Conservation (phyloP, 2,888 invertebrate species). For the Synanthedon myopaeformis region DNA sequence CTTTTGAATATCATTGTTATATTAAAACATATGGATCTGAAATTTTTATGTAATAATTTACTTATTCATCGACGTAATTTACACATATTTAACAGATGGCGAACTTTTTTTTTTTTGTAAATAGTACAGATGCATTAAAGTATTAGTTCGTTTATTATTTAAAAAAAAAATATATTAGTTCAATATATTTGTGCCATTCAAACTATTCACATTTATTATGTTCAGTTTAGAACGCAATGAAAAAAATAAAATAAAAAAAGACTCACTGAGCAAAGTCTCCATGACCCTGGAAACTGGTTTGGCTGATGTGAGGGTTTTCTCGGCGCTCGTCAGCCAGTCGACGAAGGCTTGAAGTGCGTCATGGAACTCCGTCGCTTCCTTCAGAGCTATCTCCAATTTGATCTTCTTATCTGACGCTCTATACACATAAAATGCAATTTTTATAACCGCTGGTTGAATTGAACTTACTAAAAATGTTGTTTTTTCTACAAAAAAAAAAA, state of each 20-base stretch:
- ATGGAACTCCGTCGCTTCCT: conserved; percentile 97
- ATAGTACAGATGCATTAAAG: neutral
- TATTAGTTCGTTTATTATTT: neutral
- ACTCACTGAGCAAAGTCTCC: conserved; percentile 82
- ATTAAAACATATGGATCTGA: neutral
- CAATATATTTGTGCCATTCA: too few relatives aligned
- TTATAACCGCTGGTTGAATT: too few relatives aligned
- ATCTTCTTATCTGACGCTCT: conserved; percentile 97
- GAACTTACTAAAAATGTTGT: too few relatives aligned
- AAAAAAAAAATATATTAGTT: too few relatives aligned
- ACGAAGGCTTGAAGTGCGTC: conserved; percentile 94
- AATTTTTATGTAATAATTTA: too few relatives aligned
- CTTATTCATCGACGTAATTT: too few relatives aligned
- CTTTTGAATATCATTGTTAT: neutral
- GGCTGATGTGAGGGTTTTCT: conserved; percentile 87
- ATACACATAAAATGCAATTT: conserved; percentile 9
- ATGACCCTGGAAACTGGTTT: conserved; percentile 95
- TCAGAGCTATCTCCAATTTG: conserved; percentile 95
- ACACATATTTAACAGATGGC: too few relatives aligned
- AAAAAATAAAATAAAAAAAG: neutral
- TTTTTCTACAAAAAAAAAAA: too few relatives aligned
- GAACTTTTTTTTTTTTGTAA: neutral
- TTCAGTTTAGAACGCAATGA: neutral
- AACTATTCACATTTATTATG: too few relatives aligned
- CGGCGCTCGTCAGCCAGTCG: conserved; percentile 95